A percentile compares a stretch with the other conserved stretches of the same genome.
phyloP scores from a whole-genome alignment of 2,888 invertebrate genomes.

The Agrilus cyanescens region DNA sequence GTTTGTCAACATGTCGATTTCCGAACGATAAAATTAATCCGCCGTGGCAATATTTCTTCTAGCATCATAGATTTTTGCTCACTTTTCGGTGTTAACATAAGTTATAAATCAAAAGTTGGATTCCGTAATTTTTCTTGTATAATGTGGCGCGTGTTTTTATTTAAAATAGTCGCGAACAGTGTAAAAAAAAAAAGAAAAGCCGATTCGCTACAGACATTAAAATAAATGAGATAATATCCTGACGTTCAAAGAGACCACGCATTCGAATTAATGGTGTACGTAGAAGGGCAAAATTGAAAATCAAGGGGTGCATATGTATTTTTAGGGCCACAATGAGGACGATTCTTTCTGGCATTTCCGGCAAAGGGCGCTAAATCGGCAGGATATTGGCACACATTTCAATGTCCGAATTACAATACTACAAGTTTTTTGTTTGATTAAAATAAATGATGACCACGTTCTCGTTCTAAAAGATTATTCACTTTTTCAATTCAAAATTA shows the following conservation, averaged over 20 bases:
- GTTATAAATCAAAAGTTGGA: no score
- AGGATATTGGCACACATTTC: conserved; percentile 35
- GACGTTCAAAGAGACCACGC: conserved; percentile 26
- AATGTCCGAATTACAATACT: conserved; percentile 20
- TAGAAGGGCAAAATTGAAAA: conserved; percentile 28
- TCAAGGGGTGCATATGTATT: conserved; percentile 36
- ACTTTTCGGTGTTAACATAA: no score
- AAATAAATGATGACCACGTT: not conserved
- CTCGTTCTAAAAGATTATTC: not conserved
- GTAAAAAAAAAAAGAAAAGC: conserved; percentile 18
- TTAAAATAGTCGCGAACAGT: no score
- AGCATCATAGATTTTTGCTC: no score
- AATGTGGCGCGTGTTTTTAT: no score
- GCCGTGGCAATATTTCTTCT: no score
- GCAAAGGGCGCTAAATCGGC: conserved; percentile 27
- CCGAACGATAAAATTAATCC: no score
- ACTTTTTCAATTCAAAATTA: not conserved
- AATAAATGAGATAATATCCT: conserved; percentile 31
- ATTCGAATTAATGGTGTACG: conserved; percentile 33
- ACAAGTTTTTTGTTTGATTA: not conserved
- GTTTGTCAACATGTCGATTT: no score
- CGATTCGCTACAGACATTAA: conserved; percentile 13
- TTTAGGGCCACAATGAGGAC: conserved; percentile 30
- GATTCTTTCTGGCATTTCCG: conserved; percentile 31
- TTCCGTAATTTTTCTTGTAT: no score